phyloP scores from a whole-genome alignment of 2,888 invertebrate genomes.

The Gasteruption jaculator region DNA sequence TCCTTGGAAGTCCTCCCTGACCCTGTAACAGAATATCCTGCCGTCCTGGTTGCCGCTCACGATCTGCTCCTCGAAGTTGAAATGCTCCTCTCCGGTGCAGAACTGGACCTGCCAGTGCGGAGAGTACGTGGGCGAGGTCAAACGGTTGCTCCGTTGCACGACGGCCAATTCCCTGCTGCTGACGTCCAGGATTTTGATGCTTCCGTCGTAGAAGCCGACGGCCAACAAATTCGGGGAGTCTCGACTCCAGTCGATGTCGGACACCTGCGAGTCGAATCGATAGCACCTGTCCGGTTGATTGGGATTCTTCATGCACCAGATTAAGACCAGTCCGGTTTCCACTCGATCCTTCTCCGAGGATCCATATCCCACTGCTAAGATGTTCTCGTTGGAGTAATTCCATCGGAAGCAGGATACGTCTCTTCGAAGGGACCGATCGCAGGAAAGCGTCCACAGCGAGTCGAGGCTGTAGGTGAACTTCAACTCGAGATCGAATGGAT shows the following conservation, averaged over 20 bases:
- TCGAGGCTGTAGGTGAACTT: slow-evolving; percentile 65
- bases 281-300: slow-evolving; percentile 70
- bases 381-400: slow-evolving; percentile 65
- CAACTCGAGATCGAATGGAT: slow-evolving; percentile 62
- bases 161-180: slow-evolving; percentile 55
- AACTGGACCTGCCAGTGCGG: slow-evolving; percentile 67
- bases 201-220: slow-evolving; percentile 71
- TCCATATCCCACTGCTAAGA: slow-evolving; percentile 74
- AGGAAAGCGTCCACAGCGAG: slow-evolving; percentile 63
- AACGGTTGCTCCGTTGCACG: slow-evolving; percentile 57
- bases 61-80: slow-evolving; percentile 33
- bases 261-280: slow-evolving; percentile 61
- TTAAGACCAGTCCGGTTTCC: slow-evolving; percentile 66
- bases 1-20: slow-evolving; percentile 55
- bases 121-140: slow-evolving; percentile 61
- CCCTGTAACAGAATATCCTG: slow-evolving; percentile 32
- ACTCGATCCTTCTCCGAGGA: slow-evolving; percentile 17
- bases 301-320: slow-evolving; percentile 77
- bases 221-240: slow-evolving; percentile 69
- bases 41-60: slow-evolving; percentile 43
- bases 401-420: slow-evolving; percentile 64
- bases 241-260: slow-evolving; percentile 67
- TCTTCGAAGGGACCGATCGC: slow-evolving; percentile 53
- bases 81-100: slow-evolving; percentile 50
- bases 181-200: slow-evolving; percentile 68